Conservation (phyloP, 2,797 vertebrate genomes). For the Chelonia mydas region DNA sequence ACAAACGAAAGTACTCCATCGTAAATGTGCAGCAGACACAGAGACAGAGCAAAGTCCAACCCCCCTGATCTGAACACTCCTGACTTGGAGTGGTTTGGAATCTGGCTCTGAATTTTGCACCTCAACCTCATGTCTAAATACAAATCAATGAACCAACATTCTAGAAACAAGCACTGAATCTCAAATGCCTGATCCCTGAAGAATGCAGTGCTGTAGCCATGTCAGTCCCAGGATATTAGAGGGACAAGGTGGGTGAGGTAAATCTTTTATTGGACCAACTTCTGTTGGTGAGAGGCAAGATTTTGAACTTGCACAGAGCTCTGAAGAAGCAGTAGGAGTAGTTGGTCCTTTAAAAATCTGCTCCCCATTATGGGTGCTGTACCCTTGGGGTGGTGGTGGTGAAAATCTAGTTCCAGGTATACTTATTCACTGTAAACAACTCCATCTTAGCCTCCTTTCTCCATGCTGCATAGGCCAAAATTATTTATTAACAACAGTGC, state of each 20-base stretch:
- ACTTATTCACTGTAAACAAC: no score
- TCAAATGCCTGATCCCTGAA: not conserved
- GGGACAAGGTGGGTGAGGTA: not conserved
- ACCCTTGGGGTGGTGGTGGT: no score
- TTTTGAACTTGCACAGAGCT: not conserved
- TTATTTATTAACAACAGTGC: not conserved
- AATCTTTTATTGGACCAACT: not conserved
- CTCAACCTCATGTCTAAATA: not conserved
- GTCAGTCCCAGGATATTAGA: not conserved
- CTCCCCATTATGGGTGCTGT: no score
- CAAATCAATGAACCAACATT: not conserved
- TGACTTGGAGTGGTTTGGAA: not conserved
- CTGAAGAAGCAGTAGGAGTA: no score
- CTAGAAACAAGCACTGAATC: not conserved
- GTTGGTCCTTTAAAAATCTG: no score
- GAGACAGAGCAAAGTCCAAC: accelerated
- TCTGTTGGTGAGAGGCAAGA: not conserved
- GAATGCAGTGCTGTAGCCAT: not conserved
- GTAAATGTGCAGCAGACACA: accelerated
- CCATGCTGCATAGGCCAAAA: not conserved
- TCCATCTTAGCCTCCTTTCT: not conserved
- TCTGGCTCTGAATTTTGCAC: not conserved
- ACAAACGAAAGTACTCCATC: not conserved
- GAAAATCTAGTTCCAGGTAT: no score
- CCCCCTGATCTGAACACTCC: not conserved